Evolutionary conservation across 2,888 invertebrate species (phyloP), one percentile per base, ranked within the genome.

Genomic region (Zaprionus obscuricornis): DNA sequence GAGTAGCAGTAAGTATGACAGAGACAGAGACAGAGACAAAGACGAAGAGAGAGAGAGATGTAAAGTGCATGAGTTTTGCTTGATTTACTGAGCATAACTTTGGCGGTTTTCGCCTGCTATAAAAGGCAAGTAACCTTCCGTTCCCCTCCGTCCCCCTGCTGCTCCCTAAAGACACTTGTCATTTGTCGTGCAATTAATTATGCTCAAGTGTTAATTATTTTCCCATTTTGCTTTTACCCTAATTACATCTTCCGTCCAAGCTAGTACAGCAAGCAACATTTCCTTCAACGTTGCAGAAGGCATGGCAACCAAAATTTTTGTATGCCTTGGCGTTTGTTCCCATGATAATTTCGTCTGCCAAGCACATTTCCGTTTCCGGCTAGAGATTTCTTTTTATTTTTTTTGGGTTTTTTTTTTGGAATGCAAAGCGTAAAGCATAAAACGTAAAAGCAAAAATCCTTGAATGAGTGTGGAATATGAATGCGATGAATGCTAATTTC

Each of bases 361-460:
- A 78, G 85, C 82, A 81, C 85, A 78, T 78, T 78, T 78, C 82
- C 78, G 85, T 77, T 84, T 82, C 78, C 82, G 82, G 67, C 40
- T 39, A 37, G 37, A 36, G 33, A 8, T 34, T 47, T 31, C 46
- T 59, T 37, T 18, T 14, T 14, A 11, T 2, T 10, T n/a, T n/a
- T 14, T 43, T 27, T 14, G 34, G 5, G 11, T 11, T 29, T 14
- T 55, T 39, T 36, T 47, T 33, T 34, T 11, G 13, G 29, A 60
- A 72, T 66, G 62, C 66, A 68, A 40, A 68, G 40, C 66, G 58
- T 11, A 40, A 22, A 17, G 14, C 29, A 3, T 14, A 31, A 40
- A 51, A 49, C 50, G n/a, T n/a, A 6, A 60, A 63, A 64, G 42
- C 39, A 65, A 42, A 51, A 33, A n/a, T n/a, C n/a, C 46, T 43